Conservation (phyloP, 1,140 invertebrate species). For the Drosophila setifemur region DNA sequence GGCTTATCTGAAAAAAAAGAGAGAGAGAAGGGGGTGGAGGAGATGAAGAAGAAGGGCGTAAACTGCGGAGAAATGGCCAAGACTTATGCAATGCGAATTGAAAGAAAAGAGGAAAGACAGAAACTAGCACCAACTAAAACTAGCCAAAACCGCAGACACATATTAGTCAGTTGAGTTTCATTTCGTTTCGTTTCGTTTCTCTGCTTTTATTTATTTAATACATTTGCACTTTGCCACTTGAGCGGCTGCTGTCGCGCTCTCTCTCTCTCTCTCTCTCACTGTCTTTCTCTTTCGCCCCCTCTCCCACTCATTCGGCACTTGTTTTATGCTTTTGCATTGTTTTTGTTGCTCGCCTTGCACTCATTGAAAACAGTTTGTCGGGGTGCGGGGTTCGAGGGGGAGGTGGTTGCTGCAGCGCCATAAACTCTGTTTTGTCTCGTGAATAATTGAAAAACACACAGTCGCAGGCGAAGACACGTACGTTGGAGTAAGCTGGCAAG, state of each 20-base stretch:
- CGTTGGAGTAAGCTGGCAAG: conserved; percentile 4
- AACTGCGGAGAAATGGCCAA: conserved; percentile 26
- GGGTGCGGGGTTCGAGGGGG: neutral
- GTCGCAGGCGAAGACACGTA: conserved; percentile 22
- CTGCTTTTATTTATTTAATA: conserved; percentile 65
- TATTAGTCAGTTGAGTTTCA: conserved; percentile 46
- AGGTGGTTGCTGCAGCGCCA: conserved; percentile 31
- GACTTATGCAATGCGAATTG: conserved; percentile 58
- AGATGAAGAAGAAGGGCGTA: conserved; percentile 5
- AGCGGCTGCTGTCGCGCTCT: conserved; percentile 1
- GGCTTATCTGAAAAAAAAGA: conserved; percentile 52
- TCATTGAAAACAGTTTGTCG: conserved; percentile 1
- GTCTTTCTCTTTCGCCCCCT: neutral
- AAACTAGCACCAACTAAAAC: no score
- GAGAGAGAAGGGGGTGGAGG: neutral
- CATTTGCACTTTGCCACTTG: conserved; percentile 66
- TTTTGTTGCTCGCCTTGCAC: conserved; percentile 40
- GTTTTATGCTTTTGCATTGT: conserved; percentile 63
- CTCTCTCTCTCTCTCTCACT: neutral
- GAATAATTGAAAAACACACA: conserved; percentile 63
- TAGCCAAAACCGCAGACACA: conserved; percentile 46
- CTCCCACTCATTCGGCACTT: conserved; percentile 11
- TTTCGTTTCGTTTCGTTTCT: conserved; percentile 16
- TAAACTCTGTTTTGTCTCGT: conserved; percentile 58
- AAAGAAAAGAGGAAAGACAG: conserved; percentile 13